These are phyloP conservation scores for Peromyscus californicus DNA, from an alignment of 2,113 vertebrate species.

Conservation along the genomic window DNA sequence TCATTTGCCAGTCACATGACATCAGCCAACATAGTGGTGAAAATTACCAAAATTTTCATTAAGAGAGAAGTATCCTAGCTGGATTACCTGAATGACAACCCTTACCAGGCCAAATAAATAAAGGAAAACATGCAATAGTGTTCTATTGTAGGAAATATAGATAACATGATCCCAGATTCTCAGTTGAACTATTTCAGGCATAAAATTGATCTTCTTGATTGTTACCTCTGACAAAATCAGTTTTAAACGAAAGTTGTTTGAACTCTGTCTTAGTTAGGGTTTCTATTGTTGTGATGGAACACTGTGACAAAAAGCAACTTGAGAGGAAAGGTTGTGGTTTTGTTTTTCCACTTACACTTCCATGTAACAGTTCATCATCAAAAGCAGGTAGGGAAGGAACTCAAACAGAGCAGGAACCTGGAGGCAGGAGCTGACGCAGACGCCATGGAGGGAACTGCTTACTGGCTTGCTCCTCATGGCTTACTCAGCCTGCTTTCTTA, in stretches of 20 bases:
- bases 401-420: background rate
- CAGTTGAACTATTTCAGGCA: background rate
- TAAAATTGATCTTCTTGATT: background rate
- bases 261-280: background rate
- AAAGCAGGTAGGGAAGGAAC: background rate
- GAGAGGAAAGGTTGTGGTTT: background rate
- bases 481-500: background rate
- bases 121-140: constrained; percentile 3
- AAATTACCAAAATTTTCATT: constrained; percentile 50
- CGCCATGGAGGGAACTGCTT: background rate
- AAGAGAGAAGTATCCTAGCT: constrained; percentile 4
- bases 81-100: constrained; percentile 34
- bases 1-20: background rate
- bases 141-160: constrained; percentile 22
- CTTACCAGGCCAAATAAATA: constrained; percentile 8
- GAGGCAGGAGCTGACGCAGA: background rate
- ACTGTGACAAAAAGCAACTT: background rate
- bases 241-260: constrained; percentile 25
- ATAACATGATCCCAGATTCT: constrained; percentile 30
- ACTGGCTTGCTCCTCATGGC: background rate
- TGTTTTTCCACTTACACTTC: background rate
- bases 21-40: constrained; percentile 8
- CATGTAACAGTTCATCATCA: background rate
- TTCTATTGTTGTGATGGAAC: background rate
- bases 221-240: constrained; percentile 5